Evolutionary conservation across 1,140 invertebrate species (phyloP), one percentile per base, ranked within the genome.

Genomic region (Drosophila sechellia): DNA sequence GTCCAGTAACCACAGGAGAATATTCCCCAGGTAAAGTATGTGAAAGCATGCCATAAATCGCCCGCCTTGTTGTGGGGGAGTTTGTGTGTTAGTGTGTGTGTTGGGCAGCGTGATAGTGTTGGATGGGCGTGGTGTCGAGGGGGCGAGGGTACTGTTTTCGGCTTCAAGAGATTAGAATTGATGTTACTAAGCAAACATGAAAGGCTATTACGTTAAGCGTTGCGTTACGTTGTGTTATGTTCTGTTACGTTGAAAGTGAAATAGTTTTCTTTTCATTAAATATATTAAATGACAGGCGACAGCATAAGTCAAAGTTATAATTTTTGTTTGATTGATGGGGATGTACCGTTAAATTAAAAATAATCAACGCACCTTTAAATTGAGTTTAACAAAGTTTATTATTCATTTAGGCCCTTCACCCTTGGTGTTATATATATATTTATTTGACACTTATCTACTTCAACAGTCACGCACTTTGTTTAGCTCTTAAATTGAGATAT

Each of bases 171-270:
- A 89, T 89, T 89, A 80, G 84, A 89, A 89, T 89, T 89, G 84
- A 89, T 89, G 84, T 89, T 89, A 89, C 84, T 89, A 89, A 89
- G 80, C 84, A 89, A 89, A 90, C 84, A 89, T 89, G 84, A 89
- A 89, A 90, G 83, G 85, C 84, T 84, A 89, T 89, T 89, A 89
- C 85, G 79, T 78, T 87, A 89, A 87, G 79, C 84, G 84, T 79
- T 87, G 34, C 73, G 77, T 77, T 79, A 50, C 59, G 56, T 35
- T 76, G 46, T 71, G 59, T 58, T 74, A 39, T 65, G 68, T 65
- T 57, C 5, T 17, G 58, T 77, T 80, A 77, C 68, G 83, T 66
- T 76, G 60, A 57, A 79, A 76, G 56, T 52, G 58, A 85, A 77
- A 73, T 69, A 77, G 72, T 71, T 76, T 68, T 61, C 15, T n/a